Evolutionary conservation across 1,140 invertebrate genomes (phyloP).

Genomic region (Pentalonia nigronervosa): DNA sequence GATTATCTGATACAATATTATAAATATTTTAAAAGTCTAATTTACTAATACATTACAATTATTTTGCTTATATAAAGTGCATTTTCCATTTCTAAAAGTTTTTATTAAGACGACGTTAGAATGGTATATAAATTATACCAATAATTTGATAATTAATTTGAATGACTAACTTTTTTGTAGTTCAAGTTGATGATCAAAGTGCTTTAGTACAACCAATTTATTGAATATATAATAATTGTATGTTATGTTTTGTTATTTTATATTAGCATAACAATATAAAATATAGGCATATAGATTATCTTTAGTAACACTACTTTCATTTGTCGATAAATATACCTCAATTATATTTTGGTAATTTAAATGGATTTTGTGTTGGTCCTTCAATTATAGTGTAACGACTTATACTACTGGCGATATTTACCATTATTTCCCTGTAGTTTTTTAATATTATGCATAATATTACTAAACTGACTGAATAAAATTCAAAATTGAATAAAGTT

Average conservation of each 20-base stretch:
- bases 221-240: background rate
- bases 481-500: too few species aligned
- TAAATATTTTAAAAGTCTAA: too few species aligned
- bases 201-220: background rate
- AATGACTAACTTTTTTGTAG: background rate
- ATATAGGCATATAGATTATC: background rate
- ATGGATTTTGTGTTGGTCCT: background rate
- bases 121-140: background rate
- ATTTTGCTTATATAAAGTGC: too few species aligned
- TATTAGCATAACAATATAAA: background rate
- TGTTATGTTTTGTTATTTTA: background rate
- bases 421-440: too few species aligned
- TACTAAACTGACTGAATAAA: too few species aligned
- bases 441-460: too few species aligned
- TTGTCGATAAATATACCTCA: background rate
- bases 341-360: background rate
- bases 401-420: background rate
- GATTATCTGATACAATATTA: too few species aligned
- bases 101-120: background rate
- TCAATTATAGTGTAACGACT: background rate
- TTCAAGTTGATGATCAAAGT: background rate
- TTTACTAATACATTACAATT: too few species aligned
- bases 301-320: background rate
- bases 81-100: background rate
- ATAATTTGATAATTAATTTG: background rate